Evolutionary conservation across 2,888 invertebrate genomes (phyloP), one percentile per base, ranked within the genome.

Genomic region (Julus scandinavius): DNA sequence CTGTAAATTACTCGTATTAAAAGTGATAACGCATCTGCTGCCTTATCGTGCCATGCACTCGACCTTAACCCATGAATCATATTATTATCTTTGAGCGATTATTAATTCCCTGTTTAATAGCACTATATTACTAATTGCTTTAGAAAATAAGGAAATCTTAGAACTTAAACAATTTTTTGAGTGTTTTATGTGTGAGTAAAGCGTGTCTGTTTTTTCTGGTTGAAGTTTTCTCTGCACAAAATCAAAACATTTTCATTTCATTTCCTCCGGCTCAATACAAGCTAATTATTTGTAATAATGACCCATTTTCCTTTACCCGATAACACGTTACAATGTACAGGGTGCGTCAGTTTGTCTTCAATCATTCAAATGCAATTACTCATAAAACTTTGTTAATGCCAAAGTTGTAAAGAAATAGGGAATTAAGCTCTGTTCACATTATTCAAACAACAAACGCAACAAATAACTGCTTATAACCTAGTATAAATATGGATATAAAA

Each of bases 171-270:
- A 63, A 13, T 54, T 63, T 29, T 29, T 63, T n/a, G 20, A 63
- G 63, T 63, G 63, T 63, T 63, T 63, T 63, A 63, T 17, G 63
- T 63, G 63, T 63, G 54, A 54, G 17, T 20, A 20, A 29, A 54
- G 54, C 9, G 54, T 54, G 54, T n/a, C n/a, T 63, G 63, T 63
- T 6, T 63, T 54, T 54, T 63, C 63, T n/a, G 63, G 6, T 63
- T 63, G n/a, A 63, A 63, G 63, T 63, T 63, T n/a, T 63, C 63
- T 63, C n/a, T 17, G 63, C 63, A 63, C 63, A 63, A 63, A 63
- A 63, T 63, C 63, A 63, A 63, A 63, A 45, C 5, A 63, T 63
- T n/a, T 63, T n/a, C 20, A 63, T 63, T 63, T 63, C 63, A n/a
- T 63, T n/a, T 63, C 13, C 17, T 63, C 17, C 20, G n/a, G 17